Conservation (phyloP, 2,113 vertebrate genomes). For the Strix uralensis region DNA sequence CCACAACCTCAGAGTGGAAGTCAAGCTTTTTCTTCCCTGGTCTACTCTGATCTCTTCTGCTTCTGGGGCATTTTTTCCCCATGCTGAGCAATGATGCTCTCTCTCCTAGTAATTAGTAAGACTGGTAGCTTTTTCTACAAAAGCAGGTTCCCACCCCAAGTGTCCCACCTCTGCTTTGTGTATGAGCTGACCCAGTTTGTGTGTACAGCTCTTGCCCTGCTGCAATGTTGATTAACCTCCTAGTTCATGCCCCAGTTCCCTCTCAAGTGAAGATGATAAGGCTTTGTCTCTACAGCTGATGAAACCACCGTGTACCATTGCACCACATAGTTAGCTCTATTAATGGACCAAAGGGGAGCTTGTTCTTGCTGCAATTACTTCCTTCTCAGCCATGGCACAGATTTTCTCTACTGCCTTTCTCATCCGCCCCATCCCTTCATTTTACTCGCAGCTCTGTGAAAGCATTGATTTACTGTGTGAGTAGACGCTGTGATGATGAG, state of each 20-base stretch:
- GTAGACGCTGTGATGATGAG: slow-evolving; percentile 21
- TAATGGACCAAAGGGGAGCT: background rate
- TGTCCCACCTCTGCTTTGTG: background rate
- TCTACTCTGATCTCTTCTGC: background rate
- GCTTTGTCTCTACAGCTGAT: background rate
- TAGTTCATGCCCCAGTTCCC: background rate
- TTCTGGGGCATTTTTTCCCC: background rate
- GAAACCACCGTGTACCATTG: background rate
- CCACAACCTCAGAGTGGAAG: too few species aligned
- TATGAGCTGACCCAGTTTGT: background rate
- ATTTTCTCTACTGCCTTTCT: background rate
- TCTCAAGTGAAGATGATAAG: background rate
- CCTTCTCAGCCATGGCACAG: background rate
- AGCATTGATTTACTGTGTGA: slow-evolving; percentile 43
- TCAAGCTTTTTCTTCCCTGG: background rate
- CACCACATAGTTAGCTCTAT: background rate
- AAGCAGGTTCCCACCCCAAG: background rate
- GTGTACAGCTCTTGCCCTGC: background rate
- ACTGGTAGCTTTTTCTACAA: background rate
- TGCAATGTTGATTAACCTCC: background rate
- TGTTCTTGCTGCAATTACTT: background rate
- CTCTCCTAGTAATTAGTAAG: background rate
- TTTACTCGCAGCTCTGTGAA: background rate
- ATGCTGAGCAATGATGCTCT: background rate
- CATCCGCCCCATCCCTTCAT: background rate